Percentiles rank a stretch among this genome's conserved stretches.
These are phyloP conservation scores for Drosophila histrio DNA, from an alignment of 2,888 invertebrate genomes.

Conservation along the genomic window DNA sequence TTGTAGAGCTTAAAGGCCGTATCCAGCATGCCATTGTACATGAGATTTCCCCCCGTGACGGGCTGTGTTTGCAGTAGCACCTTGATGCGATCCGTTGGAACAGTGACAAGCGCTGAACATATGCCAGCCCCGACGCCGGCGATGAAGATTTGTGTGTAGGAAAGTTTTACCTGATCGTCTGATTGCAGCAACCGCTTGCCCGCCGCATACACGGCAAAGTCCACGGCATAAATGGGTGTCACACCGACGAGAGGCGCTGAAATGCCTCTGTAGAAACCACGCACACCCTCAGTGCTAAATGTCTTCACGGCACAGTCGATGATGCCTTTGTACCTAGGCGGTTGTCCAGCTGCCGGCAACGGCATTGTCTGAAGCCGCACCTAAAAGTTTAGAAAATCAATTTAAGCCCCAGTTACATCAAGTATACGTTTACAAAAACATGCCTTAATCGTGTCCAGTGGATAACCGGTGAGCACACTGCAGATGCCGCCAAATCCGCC, in stretches of 20 bases:
- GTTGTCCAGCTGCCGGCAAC: conserved; percentile 89
- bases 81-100: conserved; percentile 99
- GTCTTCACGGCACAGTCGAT: conserved; percentile 97
- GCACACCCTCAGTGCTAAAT: conserved; percentile 92
- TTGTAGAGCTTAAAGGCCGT: conserved; percentile 94
- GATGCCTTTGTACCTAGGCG: conserved; percentile 93
- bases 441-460: conserved; percentile 97
- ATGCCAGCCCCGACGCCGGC: conserved; percentile 98
- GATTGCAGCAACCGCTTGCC: conserved; percentile 93
- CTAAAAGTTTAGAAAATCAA: conserved; percentile 84
- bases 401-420: no score
- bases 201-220: conserved; percentile 96
- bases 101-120: conserved; percentile 98
- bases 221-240: conserved; percentile 98
- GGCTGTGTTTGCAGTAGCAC: conserved; percentile 97
- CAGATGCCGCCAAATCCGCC: conserved; percentile 99
- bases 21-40: conserved; percentile 96
- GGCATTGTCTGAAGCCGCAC: conserved; percentile 99
- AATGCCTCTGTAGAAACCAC: conserved; percentile 93
- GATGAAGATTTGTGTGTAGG: conserved; percentile 91
- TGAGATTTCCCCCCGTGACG: conserved; percentile 87
- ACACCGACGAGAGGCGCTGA: conserved; percentile 98
- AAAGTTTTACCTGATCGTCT: conserved; percentile 86
- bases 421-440: conserved; percentile 6
- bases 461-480: conserved; percentile 97